Evolutionary conservation across 2,888 invertebrate species (phyloP), one percentile per base, ranked within the genome.

Genomic region (Mimumesa dahlbomi): DNA sequence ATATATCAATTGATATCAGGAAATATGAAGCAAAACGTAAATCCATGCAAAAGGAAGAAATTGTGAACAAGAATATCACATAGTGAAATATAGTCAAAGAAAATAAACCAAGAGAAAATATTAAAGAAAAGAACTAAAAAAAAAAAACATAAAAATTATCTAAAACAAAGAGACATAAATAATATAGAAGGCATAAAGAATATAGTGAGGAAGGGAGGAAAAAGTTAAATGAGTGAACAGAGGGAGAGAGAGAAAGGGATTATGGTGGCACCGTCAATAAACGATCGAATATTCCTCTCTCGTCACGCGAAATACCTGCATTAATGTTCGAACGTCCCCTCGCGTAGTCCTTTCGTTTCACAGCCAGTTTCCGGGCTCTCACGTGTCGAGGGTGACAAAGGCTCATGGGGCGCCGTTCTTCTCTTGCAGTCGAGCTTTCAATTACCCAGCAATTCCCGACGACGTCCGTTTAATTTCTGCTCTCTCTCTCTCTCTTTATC

Each of bases 361-460:
- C 64, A 63, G 66, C 54, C 65, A 58, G 77, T 74, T 79, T 77
- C 71, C 75, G 72, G 71, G 66, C 66, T 75, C 71, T 49, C 71
- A 50, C 72, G 70, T 71, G 65, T 65, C 62, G 56, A 58, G 53
- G 59, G 73, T 76, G 81, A 82, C 81, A 82, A 83, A 82, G 81
- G 77, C 78, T 63, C 75, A 73, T 67, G 75, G 72, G 66, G 62
- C 61, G 63, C 65, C 73, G 78, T 81, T 73, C 81, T 82, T 80
- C 82, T 74, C 71, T 73, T 34, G 68, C 73, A 77, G 77, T 74
- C 67, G 79, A 75, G 83, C 81, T 85, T 85, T 85, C 85, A 85
- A 86, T 86, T 85, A 84, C 83, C 82, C 74, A 73, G 82, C 84
- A 84, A 82, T 85, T 85, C 84, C 75, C 74, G 74, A 81, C 82